These are phyloP conservation scores for Enteromius mattozi DNA, from an alignment of 2,797 vertebrate species.

Conservation along the genomic window DNA sequence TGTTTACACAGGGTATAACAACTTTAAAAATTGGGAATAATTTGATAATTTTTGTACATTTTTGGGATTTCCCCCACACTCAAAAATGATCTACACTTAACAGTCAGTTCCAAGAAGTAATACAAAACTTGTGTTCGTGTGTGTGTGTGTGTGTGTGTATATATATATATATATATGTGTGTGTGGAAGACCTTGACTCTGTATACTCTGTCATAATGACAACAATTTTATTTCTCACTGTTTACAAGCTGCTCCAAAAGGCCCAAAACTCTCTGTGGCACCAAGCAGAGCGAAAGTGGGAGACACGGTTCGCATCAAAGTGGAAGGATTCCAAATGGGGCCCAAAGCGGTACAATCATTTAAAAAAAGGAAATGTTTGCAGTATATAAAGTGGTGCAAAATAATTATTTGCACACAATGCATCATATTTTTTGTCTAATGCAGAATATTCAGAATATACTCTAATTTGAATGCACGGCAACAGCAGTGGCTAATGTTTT, in stretches of 20 bases:
- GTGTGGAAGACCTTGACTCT: not conserved
- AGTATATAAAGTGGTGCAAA: slow-evolving; percentile 21
- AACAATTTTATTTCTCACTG: not conserved
- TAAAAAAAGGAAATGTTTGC: slow-evolving; percentile 1
- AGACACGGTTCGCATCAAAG: slow-evolving; percentile 88
- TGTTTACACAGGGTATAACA: not conserved
- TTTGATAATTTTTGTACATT: no score
- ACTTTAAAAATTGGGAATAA: no score
- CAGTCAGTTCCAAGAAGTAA: no score
- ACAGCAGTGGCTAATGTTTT: not conserved
- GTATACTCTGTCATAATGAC: not conserved
- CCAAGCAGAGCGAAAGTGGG: slow-evolving; percentile 87
- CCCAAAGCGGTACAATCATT: slow-evolving; percentile 70
- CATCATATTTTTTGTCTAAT: not conserved
- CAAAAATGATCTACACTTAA: no score
- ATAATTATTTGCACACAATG: not conserved
- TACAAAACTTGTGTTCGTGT: no score
- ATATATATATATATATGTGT: not conserved
- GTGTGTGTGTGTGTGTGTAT: no score
- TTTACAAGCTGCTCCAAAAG: slow-evolving; percentile 87
- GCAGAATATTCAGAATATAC: not conserved
- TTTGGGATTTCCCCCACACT: no score
- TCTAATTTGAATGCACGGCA: not conserved
- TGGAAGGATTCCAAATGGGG: slow-evolving; percentile 90
- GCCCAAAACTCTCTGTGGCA: slow-evolving; percentile 86